phyloP scores from a whole-genome alignment of 2,888 invertebrate species.

The Serrognathus titanus region DNA sequence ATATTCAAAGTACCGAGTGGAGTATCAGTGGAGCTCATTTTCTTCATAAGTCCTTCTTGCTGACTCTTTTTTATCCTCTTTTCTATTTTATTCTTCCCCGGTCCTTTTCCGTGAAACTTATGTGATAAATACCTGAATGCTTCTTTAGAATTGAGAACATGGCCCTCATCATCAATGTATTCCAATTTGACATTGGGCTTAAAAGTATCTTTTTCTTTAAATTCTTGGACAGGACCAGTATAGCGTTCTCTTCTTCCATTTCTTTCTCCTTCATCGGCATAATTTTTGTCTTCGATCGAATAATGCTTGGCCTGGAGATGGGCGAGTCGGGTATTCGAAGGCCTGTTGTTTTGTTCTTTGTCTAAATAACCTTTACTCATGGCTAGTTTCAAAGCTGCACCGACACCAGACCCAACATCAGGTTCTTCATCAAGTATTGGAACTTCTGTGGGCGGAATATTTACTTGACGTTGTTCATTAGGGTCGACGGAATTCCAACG shows the following conservation, averaged over 20 bases:
- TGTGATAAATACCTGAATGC: slow-evolving; percentile 95
- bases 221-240: slow-evolving; percentile 83
- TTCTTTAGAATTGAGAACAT: slow-evolving; percentile 84
- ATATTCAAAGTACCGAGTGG: slow-evolving; percentile 92
- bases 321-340: slow-evolving; percentile 67
- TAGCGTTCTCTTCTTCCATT: slow-evolving; percentile 65
- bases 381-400: slow-evolving; percentile 85
- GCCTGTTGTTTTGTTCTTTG: slow-evolving; percentile 71
- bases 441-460: slow-evolving; percentile 54
- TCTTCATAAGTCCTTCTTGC: slow-evolving; percentile 93
- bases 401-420: slow-evolving; percentile 86
- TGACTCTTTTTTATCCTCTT: slow-evolving; percentile 92
- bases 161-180: slow-evolving; percentile 96
- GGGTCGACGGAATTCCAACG: slow-evolving; percentile 58
- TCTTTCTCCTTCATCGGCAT: slow-evolving; percentile 72
- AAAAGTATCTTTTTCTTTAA: slow-evolving; percentile 87
- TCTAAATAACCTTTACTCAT: slow-evolving; percentile 92
- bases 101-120: slow-evolving; percentile 99
- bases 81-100: slow-evolving; percentile 97
- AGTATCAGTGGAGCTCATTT: slow-evolving; percentile 97
- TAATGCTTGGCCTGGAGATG: slow-evolving; percentile 78
- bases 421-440: slow-evolving; percentile 90
- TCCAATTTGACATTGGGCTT: slow-evolving; percentile 93
- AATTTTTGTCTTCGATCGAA: slow-evolving; percentile 74
- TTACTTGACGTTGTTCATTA: slow-evolving; percentile 31